Conservation (phyloP, 2,797 vertebrate species). For the Capromys pilorides region DNA sequence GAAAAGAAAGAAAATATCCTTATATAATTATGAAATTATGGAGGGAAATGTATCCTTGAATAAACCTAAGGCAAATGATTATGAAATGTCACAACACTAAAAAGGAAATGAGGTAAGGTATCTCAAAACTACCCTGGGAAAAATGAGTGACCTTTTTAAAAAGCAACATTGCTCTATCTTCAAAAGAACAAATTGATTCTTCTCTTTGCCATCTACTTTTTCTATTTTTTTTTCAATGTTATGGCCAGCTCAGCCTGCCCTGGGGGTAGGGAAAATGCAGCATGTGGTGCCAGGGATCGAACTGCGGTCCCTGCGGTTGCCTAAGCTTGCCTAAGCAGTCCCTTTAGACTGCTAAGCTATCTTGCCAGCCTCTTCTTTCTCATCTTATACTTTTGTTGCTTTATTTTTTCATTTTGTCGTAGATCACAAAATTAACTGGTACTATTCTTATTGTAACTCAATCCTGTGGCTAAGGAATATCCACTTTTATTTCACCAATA, state of each 20-base stretch:
- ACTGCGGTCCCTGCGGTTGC: too few relatives aligned
- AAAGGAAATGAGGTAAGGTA: neutral
- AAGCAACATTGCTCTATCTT: neutral
- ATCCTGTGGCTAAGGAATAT: neutral
- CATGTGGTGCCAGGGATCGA: too few relatives aligned
- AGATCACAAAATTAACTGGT: neutral
- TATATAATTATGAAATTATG: neutral
- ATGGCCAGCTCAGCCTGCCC: too few relatives aligned
- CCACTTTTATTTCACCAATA: neutral
- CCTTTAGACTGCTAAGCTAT: too few relatives aligned
- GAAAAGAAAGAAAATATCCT: neutral
- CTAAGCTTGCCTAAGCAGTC: too few relatives aligned
- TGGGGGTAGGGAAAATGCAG: too few relatives aligned
- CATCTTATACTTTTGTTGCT: neutral
- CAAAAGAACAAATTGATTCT: neutral
- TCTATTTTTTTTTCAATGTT: too few relatives aligned
- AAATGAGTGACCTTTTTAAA: neutral
- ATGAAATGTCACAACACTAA: neutral
- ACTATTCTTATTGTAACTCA: neutral
- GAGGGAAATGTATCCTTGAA: neutral
- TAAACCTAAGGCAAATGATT: neutral
- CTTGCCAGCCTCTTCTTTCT: neutral
- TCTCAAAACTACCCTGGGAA: neutral
- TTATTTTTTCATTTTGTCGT: conserved; percentile 31
- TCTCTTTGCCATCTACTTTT: neutral